Evolutionary conservation across 2,797 vertebrate genomes (phyloP).

Genomic region (Sebastes baramenuke): DNA sequence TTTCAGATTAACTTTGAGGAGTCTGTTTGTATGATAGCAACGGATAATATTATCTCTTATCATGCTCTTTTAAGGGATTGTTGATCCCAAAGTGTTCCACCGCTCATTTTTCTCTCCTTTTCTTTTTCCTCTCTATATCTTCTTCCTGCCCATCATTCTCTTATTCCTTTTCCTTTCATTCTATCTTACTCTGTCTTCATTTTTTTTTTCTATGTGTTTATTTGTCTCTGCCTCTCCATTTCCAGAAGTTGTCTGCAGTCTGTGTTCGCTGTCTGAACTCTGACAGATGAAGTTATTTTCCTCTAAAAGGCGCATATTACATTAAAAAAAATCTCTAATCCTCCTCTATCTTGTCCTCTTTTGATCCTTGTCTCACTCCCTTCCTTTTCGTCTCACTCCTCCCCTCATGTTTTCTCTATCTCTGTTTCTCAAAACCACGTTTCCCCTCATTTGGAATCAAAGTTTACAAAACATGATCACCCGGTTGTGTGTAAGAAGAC

Average conservation of each 20-base stretch:
- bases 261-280: background rate
- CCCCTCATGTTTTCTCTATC: background rate
- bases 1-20: background rate
- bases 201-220: background rate
- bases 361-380: background rate
- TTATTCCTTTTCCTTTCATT: background rate
- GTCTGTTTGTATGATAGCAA: background rate
- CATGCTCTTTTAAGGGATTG: background rate
- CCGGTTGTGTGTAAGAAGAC: background rate
- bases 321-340: background rate
- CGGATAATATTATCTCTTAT: background rate
- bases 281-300: background rate
- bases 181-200: background rate
- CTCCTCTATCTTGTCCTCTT: background rate
- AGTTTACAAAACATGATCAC: background rate
- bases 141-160: fast-evolving
- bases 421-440: background rate
- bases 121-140: background rate
- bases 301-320: background rate
- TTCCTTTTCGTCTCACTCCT: background rate
- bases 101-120: background rate
- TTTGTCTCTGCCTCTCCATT: background rate
- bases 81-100: background rate
- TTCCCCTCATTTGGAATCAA: background rate
- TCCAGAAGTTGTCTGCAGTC: background rate